Evolutionary conservation across 30 jellyfish, hydroid and myxozoan species (phyloP).

Genomic region (Morbakka virulenta): DNA sequence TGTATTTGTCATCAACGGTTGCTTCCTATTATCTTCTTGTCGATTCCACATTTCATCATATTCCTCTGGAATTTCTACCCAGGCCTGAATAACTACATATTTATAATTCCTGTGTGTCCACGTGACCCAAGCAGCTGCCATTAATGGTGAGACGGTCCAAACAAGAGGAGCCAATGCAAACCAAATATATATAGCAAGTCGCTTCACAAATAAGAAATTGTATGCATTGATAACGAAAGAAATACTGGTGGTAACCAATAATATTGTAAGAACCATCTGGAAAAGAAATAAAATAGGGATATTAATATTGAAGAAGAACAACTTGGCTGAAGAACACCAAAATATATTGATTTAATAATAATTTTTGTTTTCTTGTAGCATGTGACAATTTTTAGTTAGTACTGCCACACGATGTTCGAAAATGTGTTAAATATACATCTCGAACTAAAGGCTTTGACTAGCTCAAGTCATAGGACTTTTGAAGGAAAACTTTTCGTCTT

Average conservation of each 20-base stretch:
- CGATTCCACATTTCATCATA: slow-evolving; percentile 53
- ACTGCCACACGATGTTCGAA: too few species aligned
- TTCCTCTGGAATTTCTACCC: slow-evolving; percentile 58
- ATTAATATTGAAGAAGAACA: too few species aligned
- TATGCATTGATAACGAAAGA: slow-evolving; percentile 53
- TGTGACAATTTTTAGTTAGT: too few species aligned
- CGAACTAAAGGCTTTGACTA: too few species aligned
- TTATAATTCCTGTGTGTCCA: slow-evolving; percentile 16
- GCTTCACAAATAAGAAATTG: slow-evolving; percentile 27
- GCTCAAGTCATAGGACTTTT: too few species aligned
- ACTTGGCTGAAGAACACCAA: too few species aligned
- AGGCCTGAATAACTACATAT: slow-evolving; percentile 35
- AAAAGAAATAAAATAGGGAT: slow-evolving; percentile 1
- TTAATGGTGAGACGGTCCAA: slow-evolving; percentile 37
- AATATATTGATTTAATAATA: too few species aligned
- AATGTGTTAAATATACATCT: too few species aligned
- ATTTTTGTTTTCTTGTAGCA: too few species aligned
- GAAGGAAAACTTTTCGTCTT: too few species aligned
- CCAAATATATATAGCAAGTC: slow-evolving; percentile 50
- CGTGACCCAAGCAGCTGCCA: slow-evolving; percentile 36
- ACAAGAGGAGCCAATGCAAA: slow-evolving; percentile 40
- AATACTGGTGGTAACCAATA: slow-evolving; percentile 25
- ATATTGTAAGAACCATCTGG: slow-evolving; percentile 11
- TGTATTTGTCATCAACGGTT: not conserved
- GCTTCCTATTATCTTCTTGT: too few species aligned